Percentiles rank a stretch among this genome's conserved stretches.
phyloP scores from a whole-genome alignment of 1,140 invertebrate genomes.

The Microvelia longipes region DNA sequence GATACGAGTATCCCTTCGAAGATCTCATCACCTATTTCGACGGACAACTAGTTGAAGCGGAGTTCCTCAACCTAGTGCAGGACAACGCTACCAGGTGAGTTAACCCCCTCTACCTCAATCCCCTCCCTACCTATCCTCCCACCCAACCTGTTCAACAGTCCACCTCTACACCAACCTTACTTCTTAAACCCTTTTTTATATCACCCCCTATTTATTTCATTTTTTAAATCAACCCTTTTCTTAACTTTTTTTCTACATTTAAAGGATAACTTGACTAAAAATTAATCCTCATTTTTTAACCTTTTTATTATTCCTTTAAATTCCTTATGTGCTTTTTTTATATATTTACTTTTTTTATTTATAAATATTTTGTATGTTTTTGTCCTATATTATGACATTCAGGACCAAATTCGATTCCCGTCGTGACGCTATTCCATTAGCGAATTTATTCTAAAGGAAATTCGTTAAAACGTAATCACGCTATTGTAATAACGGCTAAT shows the following conservation, averaged over 20 bases:
- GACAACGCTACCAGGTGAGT: conserved; percentile 53
- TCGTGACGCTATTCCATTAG: too few relatives aligned
- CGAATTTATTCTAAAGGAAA: too few relatives aligned
- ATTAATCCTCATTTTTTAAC: background rate
- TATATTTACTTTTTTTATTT: too few relatives aligned
- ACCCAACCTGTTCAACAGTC: background rate
- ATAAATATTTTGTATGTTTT: too few relatives aligned
- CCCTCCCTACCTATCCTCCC: conserved; percentile 4
- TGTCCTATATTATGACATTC: too few relatives aligned
- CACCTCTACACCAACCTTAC: background rate
- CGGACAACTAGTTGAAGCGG: conserved; percentile 86
- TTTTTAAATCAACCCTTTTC: background rate
- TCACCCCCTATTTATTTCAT: background rate
- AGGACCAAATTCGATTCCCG: too few relatives aligned
- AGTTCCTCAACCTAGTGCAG: conserved; percentile 72
- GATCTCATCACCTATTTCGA: conserved; percentile 89
- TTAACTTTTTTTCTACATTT: background rate
- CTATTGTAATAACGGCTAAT: too few relatives aligned
- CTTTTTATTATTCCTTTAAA: background rate
- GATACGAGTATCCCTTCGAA: conserved; percentile 93
- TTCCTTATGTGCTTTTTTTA: too few relatives aligned
- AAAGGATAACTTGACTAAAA: background rate
- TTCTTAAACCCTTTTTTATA: conserved; percentile 1
- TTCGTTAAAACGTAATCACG: too few relatives aligned
- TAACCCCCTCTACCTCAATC: conserved; percentile 1